A percentile compares a stretch with the other conserved stretches of the same genome.
These are phyloP conservation scores for Vollenhovia emeryi DNA, from an alignment of 1,140 invertebrate species.

Conservation along the genomic window DNA sequence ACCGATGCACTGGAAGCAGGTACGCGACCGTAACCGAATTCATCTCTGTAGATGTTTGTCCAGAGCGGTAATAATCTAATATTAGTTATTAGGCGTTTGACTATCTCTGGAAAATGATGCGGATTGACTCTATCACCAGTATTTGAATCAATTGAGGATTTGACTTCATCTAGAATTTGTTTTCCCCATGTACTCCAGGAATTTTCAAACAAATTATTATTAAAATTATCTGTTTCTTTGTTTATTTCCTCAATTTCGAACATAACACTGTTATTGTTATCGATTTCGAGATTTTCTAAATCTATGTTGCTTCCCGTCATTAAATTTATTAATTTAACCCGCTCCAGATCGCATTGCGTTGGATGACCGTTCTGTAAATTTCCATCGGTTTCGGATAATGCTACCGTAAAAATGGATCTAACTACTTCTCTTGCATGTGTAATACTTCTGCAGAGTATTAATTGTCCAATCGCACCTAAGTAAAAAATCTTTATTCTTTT, in stretches of 20 bases:
- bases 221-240: background rate
- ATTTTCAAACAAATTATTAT: conserved; percentile 20
- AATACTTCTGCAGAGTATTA: background rate
- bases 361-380: background rate
- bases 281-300: background rate
- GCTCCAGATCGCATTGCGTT: background rate
- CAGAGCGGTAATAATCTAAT: background rate
- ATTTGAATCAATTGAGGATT: background rate
- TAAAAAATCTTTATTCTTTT: conserved; percentile 17
- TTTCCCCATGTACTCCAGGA: background rate
- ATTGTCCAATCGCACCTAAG: background rate
- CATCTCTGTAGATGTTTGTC: background rate
- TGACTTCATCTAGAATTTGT: background rate
- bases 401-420: background rate
- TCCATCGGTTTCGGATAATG: background rate
- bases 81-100: background rate
- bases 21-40: conserved; percentile 3
- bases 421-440: background rate
- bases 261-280: background rate
- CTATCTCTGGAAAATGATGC: background rate
- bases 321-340: background rate
- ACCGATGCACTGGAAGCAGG: background rate
- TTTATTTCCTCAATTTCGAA: background rate
- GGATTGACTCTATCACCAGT: background rate
- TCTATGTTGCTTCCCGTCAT: background rate